Percentiles rank a stretch among this genome's conserved stretches.
Evolutionary conservation across 2,888 invertebrate genomes (phyloP).

Genomic region (Heliconius cydno): DNA sequence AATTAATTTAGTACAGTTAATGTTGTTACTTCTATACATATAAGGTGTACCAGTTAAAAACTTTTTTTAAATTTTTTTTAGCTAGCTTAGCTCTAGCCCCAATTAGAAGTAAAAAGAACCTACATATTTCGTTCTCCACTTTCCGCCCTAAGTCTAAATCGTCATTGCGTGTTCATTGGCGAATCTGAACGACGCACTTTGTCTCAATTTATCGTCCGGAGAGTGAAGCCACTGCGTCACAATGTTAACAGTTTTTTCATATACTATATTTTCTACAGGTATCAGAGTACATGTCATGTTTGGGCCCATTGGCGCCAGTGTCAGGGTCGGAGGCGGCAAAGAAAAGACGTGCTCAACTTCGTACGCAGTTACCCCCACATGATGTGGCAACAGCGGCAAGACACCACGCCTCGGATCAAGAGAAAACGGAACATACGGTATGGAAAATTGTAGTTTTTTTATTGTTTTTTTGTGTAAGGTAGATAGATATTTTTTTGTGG

Average conservation of each 20-base stretch:
- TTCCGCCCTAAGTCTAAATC: background rate
- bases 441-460: conserved; percentile 45
- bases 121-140: background rate
- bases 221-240: no score
- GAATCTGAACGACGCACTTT: background rate
- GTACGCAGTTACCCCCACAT: conserved; percentile 93
- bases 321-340: conserved; percentile 91
- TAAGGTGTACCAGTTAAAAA: no score
- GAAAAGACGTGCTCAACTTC: conserved; percentile 90
- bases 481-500: background rate
- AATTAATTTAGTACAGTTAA: no score
- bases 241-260: background rate
- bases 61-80: background rate
- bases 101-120: no score
- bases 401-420: conserved; percentile 78
- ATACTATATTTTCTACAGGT: conserved; percentile 58
- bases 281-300: conserved; percentile 85
- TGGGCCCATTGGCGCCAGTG: conserved; percentile 90
- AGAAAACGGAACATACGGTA: conserved; percentile 77
- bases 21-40: no score
- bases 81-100: no score
- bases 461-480: no score
- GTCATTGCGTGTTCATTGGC: background rate
- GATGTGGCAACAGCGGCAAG: conserved; percentile 86
- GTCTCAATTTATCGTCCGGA: background rate